Conservation (phyloP, 2,113 vertebrate genomes). For the Glaucidium brasilianum region DNA sequence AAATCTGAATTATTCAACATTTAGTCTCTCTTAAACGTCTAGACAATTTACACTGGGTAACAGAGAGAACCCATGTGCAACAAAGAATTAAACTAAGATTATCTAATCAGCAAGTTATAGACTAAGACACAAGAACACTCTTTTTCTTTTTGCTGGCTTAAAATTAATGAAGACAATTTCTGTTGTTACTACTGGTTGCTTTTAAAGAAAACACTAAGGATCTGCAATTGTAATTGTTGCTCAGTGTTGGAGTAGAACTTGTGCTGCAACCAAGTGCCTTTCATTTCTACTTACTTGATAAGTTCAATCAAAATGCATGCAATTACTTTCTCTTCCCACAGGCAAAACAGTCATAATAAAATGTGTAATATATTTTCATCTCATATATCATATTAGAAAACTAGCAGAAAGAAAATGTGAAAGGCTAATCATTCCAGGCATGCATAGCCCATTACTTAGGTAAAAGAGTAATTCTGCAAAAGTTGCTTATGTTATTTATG, state of each 20-base stretch:
- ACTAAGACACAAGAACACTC: background rate
- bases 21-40: background rate
- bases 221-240: background rate
- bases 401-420: background rate
- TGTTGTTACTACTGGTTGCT: background rate
- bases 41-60: background rate
- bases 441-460: background rate
- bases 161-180: background rate
- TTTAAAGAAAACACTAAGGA: background rate
- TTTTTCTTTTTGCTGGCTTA: background rate
- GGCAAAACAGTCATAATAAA: background rate
- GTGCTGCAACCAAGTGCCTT: background rate
- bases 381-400: background rate
- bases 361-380: background rate
- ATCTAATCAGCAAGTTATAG: background rate
- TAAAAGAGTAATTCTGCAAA: background rate
- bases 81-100: background rate
- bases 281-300: background rate
- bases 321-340: background rate
- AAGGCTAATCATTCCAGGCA: background rate
- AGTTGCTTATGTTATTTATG: background rate
- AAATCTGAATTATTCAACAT: background rate
- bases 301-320: background rate
- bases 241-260: background rate
- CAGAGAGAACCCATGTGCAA: background rate